Evolutionary conservation across 2,797 vertebrate genomes (phyloP).

Genomic region (Champsocephalus gunnari): DNA sequence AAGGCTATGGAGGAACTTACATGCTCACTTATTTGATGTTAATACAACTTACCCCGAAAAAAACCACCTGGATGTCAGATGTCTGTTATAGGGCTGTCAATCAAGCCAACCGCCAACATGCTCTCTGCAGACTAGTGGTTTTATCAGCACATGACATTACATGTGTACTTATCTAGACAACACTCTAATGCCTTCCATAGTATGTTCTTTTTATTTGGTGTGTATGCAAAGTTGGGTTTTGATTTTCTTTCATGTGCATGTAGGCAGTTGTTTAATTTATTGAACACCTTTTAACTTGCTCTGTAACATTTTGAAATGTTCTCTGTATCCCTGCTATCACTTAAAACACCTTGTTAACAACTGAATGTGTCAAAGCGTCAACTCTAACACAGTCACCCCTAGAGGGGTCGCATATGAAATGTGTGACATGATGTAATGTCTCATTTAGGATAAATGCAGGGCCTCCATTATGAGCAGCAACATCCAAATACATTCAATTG

Average conservation of each 20-base stretch:
- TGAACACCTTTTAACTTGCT: background rate
- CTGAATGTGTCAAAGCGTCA: constrained; percentile 14
- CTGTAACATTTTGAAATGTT: background rate
- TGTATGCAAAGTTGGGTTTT: background rate
- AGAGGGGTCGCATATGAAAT: background rate
- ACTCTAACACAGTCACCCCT: constrained; percentile 2
- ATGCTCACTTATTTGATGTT: background rate
- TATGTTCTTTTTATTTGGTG: constrained; percentile 2
- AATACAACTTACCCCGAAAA: constrained; percentile 46
- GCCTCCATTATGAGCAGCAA: background rate
- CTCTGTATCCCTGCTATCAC: constrained; percentile 1
- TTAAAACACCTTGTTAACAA: constrained; percentile 31
- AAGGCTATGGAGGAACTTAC: background rate
- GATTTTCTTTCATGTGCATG: constrained; percentile 5
- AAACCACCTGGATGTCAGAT: constrained; percentile 34
- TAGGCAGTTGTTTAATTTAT: background rate
- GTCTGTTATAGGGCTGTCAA: constrained; percentile 38
- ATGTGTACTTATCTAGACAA: constrained; percentile 1
- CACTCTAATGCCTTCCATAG: background rate
- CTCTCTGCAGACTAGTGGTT: constrained; percentile 42
- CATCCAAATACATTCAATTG: background rate
- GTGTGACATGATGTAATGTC: background rate
- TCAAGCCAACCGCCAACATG: constrained; percentile 27
- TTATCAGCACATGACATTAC: constrained; percentile 37
- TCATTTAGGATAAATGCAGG: background rate